Evolutionary conservation across 92 coral and sea anemone genomes (phyloP), one percentile per base, ranked within the genome.

Genomic region (Epizoanthus stellaris): DNA sequence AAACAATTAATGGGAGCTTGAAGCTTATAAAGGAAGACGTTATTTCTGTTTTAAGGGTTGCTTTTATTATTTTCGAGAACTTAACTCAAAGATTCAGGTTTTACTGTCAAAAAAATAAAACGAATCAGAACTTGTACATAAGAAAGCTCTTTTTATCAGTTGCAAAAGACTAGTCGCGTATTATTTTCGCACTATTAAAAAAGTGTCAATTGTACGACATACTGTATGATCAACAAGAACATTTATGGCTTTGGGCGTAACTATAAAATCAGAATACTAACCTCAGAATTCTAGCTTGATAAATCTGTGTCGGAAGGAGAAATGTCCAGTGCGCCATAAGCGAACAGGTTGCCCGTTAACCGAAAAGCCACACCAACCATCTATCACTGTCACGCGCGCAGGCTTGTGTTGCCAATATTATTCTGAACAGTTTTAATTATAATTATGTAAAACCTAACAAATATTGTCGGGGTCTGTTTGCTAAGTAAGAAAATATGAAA

Each of bases 401-500:
- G 3, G 21, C 42, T 68, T 21, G 19, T 3, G 72, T 36, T 30
- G 23, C 43, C 45, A 38, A 34, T 68, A 39, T 3, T 68, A 68
- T 68, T 68, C 73, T 52, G 52, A 36, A 13, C 30, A 38, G 2
- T 38, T 67, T 68, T 68, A 68, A 68, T 68, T 68, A 68, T 68
- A 68, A 30, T 68, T 68, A 38, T 38, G 42, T 68, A 34, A 16
- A 68, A 68, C 39, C 73, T 19, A 68, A 68, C 73, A 68, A 68
- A 68, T 68, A 38, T 7, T 19, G 49, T 16, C 73, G 73, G 49
- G 38, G 73, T 68, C 73, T 68, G 12, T 68, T 68, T 68, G 73
- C 73, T 68, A 39, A 68, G 73, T 68, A 68, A 38, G 73, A 68
- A 68, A 68, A 68, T 38, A 38, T 68, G 73, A 68, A 68, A 15